Evolutionary conservation across 2,888 invertebrate species (phyloP).

Genomic region (Hirtodrosophila duncani): DNA sequence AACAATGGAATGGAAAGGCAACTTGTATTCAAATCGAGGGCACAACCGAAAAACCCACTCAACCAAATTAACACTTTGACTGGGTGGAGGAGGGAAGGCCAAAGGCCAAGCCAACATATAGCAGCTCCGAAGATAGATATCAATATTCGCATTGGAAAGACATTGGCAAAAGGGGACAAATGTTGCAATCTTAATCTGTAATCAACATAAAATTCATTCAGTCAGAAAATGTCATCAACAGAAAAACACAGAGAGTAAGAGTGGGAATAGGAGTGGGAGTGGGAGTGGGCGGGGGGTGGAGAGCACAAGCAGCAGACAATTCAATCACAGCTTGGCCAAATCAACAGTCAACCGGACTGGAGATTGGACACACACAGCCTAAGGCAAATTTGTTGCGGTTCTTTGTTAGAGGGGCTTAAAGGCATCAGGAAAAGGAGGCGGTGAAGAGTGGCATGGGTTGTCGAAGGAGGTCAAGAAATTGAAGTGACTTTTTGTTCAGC

Average conservation of each 20-base stretch:
- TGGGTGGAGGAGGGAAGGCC: constrained; percentile 16
- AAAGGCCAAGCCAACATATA: constrained; percentile 49
- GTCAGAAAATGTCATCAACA: constrained; percentile 68
- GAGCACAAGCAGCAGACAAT: constrained; percentile 60
- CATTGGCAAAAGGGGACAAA: constrained; percentile 62
- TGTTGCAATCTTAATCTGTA: constrained; percentile 74
- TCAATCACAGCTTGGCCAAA: constrained; percentile 63
- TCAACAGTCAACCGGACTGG: constrained; percentile 54
- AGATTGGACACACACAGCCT: constrained; percentile 36
- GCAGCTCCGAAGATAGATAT: constrained; percentile 58
- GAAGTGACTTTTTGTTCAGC: constrained; percentile 59
- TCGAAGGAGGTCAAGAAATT: constrained; percentile 22
- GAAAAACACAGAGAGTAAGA: constrained; percentile 10
- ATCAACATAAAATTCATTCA: constrained; percentile 73
- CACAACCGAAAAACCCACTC: constrained; percentile 67
- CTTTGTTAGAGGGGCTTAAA: constrained; percentile 57
- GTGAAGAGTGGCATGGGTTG: constrained; percentile 16
- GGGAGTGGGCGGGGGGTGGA: constrained; percentile 8
- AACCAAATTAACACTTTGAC: constrained; percentile 69
- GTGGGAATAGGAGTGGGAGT: too few relatives aligned
- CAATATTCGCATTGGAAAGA: too few relatives aligned
- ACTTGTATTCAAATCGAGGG: constrained; percentile 61
- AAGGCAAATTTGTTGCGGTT: constrained; percentile 69
- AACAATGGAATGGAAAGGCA: background rate
- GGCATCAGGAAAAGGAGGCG: constrained; percentile 19